Evolutionary conservation across 2,797 vertebrate species (phyloP).

Genomic region (Argyrosomus regius): DNA sequence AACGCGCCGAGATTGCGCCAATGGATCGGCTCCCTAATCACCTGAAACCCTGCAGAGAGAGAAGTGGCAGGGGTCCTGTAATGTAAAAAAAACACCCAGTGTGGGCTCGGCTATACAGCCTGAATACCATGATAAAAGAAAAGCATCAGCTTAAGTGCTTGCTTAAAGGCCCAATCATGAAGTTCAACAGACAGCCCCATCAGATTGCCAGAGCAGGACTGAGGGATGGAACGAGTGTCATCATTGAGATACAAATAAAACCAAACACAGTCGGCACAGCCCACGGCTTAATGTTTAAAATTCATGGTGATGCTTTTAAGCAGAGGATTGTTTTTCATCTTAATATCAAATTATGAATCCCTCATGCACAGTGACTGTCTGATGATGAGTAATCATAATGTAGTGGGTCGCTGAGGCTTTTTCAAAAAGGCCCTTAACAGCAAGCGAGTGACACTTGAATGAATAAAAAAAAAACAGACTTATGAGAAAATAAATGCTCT

Average conservation of each 20-base stretch:
- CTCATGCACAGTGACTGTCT: not conserved
- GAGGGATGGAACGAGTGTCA: constrained; percentile 38
- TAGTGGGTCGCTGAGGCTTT: constrained; percentile 6
- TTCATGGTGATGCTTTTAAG: not conserved
- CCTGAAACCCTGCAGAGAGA: constrained; percentile 69
- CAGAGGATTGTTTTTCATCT: not conserved
- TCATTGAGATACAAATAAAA: constrained; percentile 1
- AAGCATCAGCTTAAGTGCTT: constrained; percentile 70
- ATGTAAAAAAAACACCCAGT: constrained; percentile 72
- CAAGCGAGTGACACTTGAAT: not conserved
- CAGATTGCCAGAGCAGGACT: constrained; percentile 34
- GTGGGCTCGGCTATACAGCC: constrained; percentile 59
- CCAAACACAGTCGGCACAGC: too few species aligned
- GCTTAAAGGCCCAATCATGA: constrained; percentile 69
- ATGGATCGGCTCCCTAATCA: constrained; percentile 79
- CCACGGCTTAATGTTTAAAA: constrained; percentile 3
- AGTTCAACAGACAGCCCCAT: constrained; percentile 61
- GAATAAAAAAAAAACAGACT: not conserved
- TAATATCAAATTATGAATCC: not conserved
- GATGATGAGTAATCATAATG: not conserved
- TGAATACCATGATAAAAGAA: constrained; percentile 79
- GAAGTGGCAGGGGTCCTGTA: constrained; percentile 73
- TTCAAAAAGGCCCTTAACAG: not conserved
- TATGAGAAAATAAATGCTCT: not conserved
- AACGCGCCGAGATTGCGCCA: constrained; percentile 65